These are phyloP conservation scores for Tinea pellionella DNA, from an alignment of 2,888 invertebrate genomes.

Conservation along the genomic window DNA sequence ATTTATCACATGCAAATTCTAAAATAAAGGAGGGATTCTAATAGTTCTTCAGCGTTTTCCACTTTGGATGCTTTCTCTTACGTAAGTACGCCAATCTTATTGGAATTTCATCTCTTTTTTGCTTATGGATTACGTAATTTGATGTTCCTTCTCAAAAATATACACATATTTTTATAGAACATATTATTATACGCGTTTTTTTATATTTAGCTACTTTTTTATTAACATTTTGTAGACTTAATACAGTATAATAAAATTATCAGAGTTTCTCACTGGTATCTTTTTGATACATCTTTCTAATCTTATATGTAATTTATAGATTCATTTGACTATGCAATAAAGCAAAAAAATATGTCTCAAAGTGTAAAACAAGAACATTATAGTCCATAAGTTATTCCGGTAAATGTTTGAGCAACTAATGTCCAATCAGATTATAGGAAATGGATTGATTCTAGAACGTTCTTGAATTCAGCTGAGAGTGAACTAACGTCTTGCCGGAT, in stretches of 20 bases:
- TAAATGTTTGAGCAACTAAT: neutral
- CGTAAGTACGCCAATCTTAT: neutral
- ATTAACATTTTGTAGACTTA: no score
- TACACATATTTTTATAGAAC: neutral
- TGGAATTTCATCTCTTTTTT: neutral
- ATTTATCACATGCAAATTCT: slow-evolving; percentile 6
- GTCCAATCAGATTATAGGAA: neutral
- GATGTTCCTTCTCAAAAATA: neutral
- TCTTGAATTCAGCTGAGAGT: neutral
- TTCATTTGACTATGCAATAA: no score
- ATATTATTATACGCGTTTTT: no score
- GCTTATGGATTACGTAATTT: no score
- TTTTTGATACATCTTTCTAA: no score
- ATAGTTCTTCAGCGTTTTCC: neutral
- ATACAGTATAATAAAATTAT: no score
- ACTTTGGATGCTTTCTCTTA: neutral
- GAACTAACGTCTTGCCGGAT: neutral
- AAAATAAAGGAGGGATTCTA: neutral
- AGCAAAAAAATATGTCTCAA: no score
- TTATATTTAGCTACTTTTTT: no score
- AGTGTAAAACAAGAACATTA: no score
- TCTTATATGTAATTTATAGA: no score
- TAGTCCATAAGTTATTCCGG: no score
- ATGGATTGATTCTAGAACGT: neutral
- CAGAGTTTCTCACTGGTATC: no score